phyloP scores from a whole-genome alignment of 2,888 invertebrate genomes.

The Nomada ferruginata region DNA sequence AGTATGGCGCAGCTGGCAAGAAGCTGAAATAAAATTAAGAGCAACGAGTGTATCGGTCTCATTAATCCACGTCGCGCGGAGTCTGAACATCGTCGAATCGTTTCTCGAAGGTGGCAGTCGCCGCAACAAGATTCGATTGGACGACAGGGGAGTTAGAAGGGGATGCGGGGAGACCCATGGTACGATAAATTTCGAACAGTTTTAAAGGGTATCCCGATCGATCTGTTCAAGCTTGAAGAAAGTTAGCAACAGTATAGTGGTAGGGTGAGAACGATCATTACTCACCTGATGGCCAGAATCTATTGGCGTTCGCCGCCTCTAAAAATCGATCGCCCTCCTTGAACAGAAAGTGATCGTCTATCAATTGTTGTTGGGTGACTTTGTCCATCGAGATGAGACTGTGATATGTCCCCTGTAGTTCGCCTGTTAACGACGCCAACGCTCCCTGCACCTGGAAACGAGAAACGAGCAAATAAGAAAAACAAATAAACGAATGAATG shows the following conservation, averaged over 20 bases:
- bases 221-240: constrained; percentile 18
- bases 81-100: neutral
- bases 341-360: constrained; percentile 88
- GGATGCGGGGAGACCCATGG: neutral
- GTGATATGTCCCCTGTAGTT: constrained; percentile 87
- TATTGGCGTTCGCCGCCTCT: constrained; percentile 86
- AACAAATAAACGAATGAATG: neutral
- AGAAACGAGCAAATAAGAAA: neutral
- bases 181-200: constrained; percentile 40
- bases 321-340: constrained; percentile 87
- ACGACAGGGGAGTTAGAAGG: neutral
- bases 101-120: neutral
- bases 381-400: constrained; percentile 86
- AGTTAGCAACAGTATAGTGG: neutral
- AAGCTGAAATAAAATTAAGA: constrained; percentile 23
- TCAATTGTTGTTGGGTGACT: constrained; percentile 86
- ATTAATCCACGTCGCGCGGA: constrained; percentile 18
- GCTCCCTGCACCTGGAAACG: constrained; percentile 62
- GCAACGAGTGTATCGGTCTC: neutral
- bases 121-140: constrained; percentile 12
- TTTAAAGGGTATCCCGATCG: constrained; percentile 36
- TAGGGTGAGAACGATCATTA: constrained; percentile 13
- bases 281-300: constrained; percentile 89
- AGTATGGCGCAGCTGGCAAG: neutral
- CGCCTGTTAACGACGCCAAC: constrained; percentile 85